phyloP scores from a whole-genome alignment of 2,797 vertebrate species.

The Sebastes itinus region DNA sequence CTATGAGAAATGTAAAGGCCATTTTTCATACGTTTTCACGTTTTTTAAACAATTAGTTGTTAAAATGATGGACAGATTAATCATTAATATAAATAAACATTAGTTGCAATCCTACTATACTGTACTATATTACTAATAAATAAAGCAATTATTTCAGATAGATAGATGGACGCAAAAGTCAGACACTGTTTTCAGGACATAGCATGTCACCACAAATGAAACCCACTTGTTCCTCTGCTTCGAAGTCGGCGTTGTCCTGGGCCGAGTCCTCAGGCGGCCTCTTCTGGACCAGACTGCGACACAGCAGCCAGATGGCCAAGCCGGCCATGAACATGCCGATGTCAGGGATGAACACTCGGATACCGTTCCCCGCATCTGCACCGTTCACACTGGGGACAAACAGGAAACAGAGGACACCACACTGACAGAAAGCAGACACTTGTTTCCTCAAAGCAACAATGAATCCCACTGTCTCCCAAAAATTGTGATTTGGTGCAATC shows the following conservation, averaged over 20 bases:
- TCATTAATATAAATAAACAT: not conserved
- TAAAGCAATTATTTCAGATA: not conserved
- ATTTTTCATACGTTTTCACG: not conserved
- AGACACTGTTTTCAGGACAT: not conserved
- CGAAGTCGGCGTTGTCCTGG: conserved; percentile 91
- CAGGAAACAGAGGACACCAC: conserved; percentile 16
- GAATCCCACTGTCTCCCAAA: not conserved
- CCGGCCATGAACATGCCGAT: conserved; percentile 95
- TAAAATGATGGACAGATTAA: not conserved
- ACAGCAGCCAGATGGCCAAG: conserved; percentile 92
- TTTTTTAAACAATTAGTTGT: not conserved
- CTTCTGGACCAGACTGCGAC: conserved; percentile 91
- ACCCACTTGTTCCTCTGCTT: conserved; percentile 91
- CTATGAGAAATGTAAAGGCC: not conserved
- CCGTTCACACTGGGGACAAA: conserved; percentile 87
- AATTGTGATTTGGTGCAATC: conserved; percentile 4
- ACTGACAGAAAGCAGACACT: conserved; percentile 9
- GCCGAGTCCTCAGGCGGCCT: conserved; percentile 88
- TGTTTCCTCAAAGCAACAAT: not conserved
- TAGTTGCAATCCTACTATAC: not conserved
- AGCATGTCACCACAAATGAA: not conserved
- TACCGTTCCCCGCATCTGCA: conserved; percentile 94
- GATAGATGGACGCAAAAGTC: not conserved
- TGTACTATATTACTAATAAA: not conserved
- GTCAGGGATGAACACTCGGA: conserved; percentile 95